Conservation (phyloP, 2,888 invertebrate genomes). For the Acanthosepion lycidas region DNA sequence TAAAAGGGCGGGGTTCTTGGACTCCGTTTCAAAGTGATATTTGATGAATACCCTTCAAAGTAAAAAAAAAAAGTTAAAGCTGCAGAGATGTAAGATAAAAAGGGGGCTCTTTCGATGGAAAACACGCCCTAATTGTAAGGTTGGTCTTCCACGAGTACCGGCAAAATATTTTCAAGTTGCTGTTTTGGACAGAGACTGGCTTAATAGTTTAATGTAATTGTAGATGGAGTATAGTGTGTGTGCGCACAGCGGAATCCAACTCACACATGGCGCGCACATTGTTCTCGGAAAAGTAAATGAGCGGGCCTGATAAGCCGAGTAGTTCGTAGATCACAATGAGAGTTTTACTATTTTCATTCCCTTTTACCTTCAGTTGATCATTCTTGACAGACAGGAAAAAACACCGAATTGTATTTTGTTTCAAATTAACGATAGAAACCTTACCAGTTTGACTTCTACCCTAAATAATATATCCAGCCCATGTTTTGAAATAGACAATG, state of each 20-base stretch:
- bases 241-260: neutral
- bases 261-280: conserved; percentile 1
- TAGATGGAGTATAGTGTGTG: neutral
- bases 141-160: neutral
- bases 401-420: neutral
- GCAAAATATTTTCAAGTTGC: neutral
- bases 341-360: neutral
- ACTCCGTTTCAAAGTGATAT: neutral
- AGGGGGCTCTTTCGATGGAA: neutral
- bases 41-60: neutral
- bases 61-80: neutral
- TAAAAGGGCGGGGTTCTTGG: neutral
- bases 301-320: neutral
- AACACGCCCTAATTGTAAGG: neutral
- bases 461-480: neutral
- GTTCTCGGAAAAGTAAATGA: neutral
- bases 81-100: neutral
- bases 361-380: neutral
- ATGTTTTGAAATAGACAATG: neutral
- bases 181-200: neutral
- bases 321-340: neutral
- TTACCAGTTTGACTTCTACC: neutral
- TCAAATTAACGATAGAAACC: neutral
- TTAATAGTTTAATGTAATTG: neutral
- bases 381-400: neutral